A percentile compares a stretch with the other conserved stretches of the same genome.
phyloP scores from a whole-genome alignment of 37 sponge, comb jelly and placozoan species.

The Tethya wilhelma region DNA sequence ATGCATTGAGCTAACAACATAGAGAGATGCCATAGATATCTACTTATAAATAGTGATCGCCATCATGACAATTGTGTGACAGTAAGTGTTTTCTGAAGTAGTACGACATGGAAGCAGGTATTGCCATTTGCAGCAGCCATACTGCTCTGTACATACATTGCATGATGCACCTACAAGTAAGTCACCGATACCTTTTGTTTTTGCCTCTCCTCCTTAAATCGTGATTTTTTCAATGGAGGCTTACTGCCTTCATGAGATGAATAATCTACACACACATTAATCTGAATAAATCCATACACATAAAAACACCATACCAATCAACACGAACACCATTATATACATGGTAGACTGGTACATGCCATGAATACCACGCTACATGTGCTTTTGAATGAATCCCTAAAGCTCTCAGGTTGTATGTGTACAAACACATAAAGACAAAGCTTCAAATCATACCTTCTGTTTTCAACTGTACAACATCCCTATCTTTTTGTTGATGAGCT shows the following conservation, averaged over 20 bases:
- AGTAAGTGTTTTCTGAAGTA: too few relatives aligned
- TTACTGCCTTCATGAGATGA: neutral
- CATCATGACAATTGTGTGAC: too few relatives aligned
- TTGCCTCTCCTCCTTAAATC: constrained; percentile 52
- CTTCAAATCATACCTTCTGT: constrained; percentile 3
- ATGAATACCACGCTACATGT: neutral
- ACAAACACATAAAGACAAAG: neutral
- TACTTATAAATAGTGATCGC: too few relatives aligned
- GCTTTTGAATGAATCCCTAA: too few relatives aligned
- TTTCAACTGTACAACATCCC: constrained; percentile 44
- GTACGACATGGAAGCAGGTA: too few relatives aligned
- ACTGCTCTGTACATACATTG: neutral
- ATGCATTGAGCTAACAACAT: too few relatives aligned
- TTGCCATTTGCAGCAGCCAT: too few relatives aligned
- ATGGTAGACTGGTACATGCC: too few relatives aligned
- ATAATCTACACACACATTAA: neutral
- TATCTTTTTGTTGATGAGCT: neutral
- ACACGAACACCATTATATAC: too few relatives aligned
- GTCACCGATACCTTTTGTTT: neutral
- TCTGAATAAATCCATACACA: neutral
- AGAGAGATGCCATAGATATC: too few relatives aligned
- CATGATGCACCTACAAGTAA: neutral
- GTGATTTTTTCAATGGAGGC: constrained; percentile 60
- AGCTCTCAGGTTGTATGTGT: too few relatives aligned
- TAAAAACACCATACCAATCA: neutral